phyloP scores from a whole-genome alignment of 2,113 vertebrate species.

The Vulpes lagopus region DNA sequence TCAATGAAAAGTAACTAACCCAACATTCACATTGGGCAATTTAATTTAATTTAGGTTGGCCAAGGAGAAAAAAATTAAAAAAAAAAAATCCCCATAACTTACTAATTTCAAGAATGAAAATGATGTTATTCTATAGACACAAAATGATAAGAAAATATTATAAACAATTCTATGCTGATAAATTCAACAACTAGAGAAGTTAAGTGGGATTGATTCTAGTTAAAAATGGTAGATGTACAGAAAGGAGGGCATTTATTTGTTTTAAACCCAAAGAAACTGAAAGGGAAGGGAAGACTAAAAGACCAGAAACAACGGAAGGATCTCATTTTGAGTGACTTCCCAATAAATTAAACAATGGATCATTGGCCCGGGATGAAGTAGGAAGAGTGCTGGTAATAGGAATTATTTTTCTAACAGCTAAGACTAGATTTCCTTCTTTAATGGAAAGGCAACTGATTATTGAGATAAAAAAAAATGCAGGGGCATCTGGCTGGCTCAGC shows the following conservation, averaged over 20 bases:
- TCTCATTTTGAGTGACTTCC: neutral
- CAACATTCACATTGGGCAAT: neutral
- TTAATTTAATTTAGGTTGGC: neutral
- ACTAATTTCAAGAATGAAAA: neutral
- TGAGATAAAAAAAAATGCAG: neutral
- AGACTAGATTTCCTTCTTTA: neutral
- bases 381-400: neutral
- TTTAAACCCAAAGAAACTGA: neutral
- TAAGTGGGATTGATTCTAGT: neutral
- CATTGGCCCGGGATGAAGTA: neutral
- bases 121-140: neutral
- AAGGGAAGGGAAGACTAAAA: neutral
- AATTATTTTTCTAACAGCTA: slow-evolving; percentile 6
- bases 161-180: neutral
- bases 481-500: neutral
- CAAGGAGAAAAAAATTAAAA: neutral
- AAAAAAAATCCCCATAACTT: neutral
- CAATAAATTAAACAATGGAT: neutral
- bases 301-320: neutral
- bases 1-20: neutral
- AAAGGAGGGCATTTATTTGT: neutral
- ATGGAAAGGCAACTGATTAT: neutral
- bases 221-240: neutral
- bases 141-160: neutral
- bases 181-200: neutral